Evolutionary conservation across 2,888 invertebrate genomes (phyloP).

Genomic region (Parthenolecanium corni): DNA sequence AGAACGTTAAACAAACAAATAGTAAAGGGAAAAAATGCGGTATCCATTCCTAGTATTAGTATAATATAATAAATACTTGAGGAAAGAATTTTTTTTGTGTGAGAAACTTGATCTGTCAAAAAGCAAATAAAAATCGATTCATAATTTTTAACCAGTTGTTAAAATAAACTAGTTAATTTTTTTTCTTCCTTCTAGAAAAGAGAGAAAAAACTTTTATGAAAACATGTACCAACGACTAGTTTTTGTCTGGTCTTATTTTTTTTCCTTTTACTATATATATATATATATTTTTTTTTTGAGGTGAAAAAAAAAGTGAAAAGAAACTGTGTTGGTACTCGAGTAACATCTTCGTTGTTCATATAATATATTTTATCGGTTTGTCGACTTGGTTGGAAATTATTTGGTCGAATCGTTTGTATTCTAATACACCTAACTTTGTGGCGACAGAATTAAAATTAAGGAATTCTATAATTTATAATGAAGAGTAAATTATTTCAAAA

Average conservation of each 20-base stretch:
- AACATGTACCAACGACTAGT: conserved; percentile 16
- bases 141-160: conserved; percentile 28
- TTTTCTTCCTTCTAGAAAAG: conserved; percentile 13
- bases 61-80: conserved; percentile 11
- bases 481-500: too few species aligned
- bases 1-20: not conserved
- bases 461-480: too few species aligned
- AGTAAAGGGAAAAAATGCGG: not conserved
- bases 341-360: not conserved
- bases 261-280: too few species aligned
- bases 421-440: not conserved
- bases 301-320: not conserved
- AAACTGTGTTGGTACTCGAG: not conserved
- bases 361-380: not conserved
- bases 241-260: not conserved
- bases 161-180: conserved; percentile 25
- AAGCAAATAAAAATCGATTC: conserved; percentile 27
- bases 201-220: conserved; percentile 1
- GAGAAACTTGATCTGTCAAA: conserved; percentile 27
- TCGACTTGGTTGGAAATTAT: not conserved
- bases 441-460: too few species aligned
- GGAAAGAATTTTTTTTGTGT: conserved; percentile 23
- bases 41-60: too few species aligned
- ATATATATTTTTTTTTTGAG: too few species aligned
- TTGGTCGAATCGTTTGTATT: not conserved